phyloP scores from a whole-genome alignment of 2,888 invertebrate species.

The Agrochola lota region DNA sequence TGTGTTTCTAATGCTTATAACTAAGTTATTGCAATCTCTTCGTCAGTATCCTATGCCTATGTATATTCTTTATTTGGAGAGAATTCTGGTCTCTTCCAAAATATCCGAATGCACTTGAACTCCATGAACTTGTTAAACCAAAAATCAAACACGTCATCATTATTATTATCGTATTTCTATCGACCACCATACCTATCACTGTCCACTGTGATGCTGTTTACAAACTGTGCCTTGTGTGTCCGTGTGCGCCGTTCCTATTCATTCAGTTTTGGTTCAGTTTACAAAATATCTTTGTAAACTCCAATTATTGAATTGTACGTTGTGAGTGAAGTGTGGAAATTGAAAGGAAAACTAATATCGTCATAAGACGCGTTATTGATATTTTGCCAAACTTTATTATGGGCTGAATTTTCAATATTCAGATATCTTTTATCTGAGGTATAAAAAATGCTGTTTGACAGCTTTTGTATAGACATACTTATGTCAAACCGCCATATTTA shows the following conservation, averaged over 20 bases:
- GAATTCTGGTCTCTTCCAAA: not conserved
- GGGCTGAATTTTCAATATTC: not conserved
- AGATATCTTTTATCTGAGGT: not conserved
- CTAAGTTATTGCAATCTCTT: not conserved
- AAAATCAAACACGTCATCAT: not conserved
- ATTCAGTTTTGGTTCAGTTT: constrained; percentile 21
- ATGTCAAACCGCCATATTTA: too few relatives aligned
- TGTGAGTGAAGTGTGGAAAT: not conserved
- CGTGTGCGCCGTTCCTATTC: not conserved
- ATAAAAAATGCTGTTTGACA: too few relatives aligned
- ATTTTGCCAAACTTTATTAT: too few relatives aligned
- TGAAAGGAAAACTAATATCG: too few relatives aligned
- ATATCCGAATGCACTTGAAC: not conserved
- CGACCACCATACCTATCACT: not conserved
- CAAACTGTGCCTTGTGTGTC: constrained; percentile 19
- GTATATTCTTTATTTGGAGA: not conserved
- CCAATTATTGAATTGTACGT: constrained; percentile 4
- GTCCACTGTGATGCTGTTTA: constrained; percentile 21
- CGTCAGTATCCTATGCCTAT: not conserved
- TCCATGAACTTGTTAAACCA: not conserved
- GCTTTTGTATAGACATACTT: too few relatives aligned
- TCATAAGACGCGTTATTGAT: too few relatives aligned
- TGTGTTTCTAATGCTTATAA: not conserved
- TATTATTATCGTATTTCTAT: constrained; percentile 9
- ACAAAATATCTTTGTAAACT: constrained; percentile 11